A percentile compares a stretch with the other conserved stretches of the same genome.
These are phyloP conservation scores for Anas acuta DNA, from an alignment of 2,797 vertebrate species.

Conservation along the genomic window DNA sequence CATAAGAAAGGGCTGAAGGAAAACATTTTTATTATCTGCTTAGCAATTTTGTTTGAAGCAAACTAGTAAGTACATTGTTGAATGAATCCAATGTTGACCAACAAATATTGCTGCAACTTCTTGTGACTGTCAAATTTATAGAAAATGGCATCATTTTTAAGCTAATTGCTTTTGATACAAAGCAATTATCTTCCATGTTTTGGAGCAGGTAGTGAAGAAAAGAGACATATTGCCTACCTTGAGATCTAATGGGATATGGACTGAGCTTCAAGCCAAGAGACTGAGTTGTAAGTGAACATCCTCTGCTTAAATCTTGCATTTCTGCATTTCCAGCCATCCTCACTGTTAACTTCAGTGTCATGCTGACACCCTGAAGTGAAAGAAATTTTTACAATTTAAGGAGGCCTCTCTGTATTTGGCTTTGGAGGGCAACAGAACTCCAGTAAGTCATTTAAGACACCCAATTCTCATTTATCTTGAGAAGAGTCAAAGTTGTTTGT, in stretches of 20 bases:
- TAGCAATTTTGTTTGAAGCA: neutral
- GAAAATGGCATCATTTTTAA: neutral
- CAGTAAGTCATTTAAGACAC: neutral
- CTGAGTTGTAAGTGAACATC: neutral
- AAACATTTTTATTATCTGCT: neutral
- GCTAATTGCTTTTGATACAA: slow-evolving; percentile 7
- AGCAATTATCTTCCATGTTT: slow-evolving; percentile 11
- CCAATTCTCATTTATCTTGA: neutral
- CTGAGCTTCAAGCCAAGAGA: neutral
- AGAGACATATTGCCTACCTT: neutral
- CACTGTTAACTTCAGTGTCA: neutral
- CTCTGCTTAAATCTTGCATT: neutral
- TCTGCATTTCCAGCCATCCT: neutral
- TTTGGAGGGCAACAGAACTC: neutral
- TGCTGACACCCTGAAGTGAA: neutral
- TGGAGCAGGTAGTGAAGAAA: slow-evolving; percentile 9
- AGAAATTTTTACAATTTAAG: neutral
- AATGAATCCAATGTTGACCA: neutral
- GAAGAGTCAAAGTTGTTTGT: neutral
- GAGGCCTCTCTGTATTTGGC: neutral
- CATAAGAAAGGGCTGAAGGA: neutral
- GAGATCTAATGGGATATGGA: neutral
- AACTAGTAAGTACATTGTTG: accelerated
- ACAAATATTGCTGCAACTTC: neutral
- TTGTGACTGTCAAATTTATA: neutral